phyloP scores from a whole-genome alignment of 2,113 vertebrate species.

The Oxyura jamaicensis region DNA sequence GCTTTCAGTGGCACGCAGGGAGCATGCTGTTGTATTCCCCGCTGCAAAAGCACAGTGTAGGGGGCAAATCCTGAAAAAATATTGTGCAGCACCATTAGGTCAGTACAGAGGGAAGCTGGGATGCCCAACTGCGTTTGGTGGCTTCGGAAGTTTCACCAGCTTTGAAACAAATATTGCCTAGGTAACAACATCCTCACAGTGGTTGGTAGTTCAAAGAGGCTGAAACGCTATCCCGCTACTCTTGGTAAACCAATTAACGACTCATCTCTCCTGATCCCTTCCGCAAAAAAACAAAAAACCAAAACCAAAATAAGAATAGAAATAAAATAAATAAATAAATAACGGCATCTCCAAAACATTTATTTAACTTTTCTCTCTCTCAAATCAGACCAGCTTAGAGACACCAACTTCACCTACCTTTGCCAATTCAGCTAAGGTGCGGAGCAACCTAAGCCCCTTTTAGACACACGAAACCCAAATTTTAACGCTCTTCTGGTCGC shows the following conservation, averaged over 20 bases:
- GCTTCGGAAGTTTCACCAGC: background rate
- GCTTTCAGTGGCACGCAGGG: background rate
- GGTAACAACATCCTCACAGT: constrained; percentile 32
- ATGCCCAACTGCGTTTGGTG: background rate
- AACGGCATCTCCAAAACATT: constrained; percentile 61
- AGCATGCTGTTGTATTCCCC: background rate
- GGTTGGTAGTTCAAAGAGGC: constrained; percentile 21
- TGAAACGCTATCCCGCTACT: background rate
- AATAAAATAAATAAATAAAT: constrained; percentile 79
- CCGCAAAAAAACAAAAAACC: background rate
- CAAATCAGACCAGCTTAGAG: constrained; percentile 22
- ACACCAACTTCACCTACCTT: constrained; percentile 1
- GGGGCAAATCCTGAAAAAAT: background rate
- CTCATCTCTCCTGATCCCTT: background rate
- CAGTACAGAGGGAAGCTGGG: background rate
- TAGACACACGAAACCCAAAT: constrained; percentile 37
- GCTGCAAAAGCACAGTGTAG: background rate
- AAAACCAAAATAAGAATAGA: background rate
- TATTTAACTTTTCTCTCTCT: constrained; percentile 47
- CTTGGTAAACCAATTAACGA: background rate
- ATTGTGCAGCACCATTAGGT: constrained; percentile 2
- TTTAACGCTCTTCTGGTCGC: background rate
- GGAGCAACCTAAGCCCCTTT: background rate
- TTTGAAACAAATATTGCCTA: constrained; percentile 26
- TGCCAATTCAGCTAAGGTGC: background rate